Evolutionary conservation across 2,888 invertebrate genomes (phyloP), one percentile per base, ranked within the genome.

Genomic region (Tryphoninae sp.): DNA sequence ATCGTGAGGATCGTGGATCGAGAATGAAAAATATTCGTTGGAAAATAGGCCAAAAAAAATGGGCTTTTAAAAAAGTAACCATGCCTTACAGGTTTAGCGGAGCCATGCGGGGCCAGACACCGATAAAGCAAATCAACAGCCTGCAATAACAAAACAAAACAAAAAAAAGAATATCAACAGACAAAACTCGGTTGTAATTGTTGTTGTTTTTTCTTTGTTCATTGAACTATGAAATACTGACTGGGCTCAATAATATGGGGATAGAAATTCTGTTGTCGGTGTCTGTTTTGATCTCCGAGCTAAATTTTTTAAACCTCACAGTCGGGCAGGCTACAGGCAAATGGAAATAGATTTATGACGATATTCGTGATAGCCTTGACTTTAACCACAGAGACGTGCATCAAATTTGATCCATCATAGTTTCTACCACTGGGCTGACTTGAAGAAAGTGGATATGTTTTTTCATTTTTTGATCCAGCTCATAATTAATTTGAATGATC

Each of bases 121-220:
- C 91, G 91, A 91, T 90, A 91, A 91, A 91, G 91, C 89, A 91
- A 91, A 91, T 91, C 91, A 91, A 91, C 91, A 90, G 90, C 91
- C 91, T 91, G 91, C 86, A 91, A 91, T 91, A 90, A 91, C 87
- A 91, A 91, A 89, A 82, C 78, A 82, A 75, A 91, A 91, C 89
- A 91, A 86, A 90, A 84, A 90, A 90, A 91, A 90, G 89, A 89
- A 89, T 90, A 90, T 90, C 90, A 91, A 91, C 89, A 88, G 90
- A 89, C 68, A 81, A 69, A 42, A 64, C 65, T 73, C 62, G 22
- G n/a, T 68, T 67, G 51, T 75, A 33, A 33, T 33, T 33, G 33
- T 26, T 80, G 26, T 62, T 72, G 40, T 61, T 69, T 58, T 64
- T 71, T 73, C 40, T 71, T 58, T 6, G 61, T 67, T 19, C 11